These are phyloP conservation scores for Morone saxatilis DNA, from an alignment of 2,113 vertebrate genomes.

Conservation along the genomic window DNA sequence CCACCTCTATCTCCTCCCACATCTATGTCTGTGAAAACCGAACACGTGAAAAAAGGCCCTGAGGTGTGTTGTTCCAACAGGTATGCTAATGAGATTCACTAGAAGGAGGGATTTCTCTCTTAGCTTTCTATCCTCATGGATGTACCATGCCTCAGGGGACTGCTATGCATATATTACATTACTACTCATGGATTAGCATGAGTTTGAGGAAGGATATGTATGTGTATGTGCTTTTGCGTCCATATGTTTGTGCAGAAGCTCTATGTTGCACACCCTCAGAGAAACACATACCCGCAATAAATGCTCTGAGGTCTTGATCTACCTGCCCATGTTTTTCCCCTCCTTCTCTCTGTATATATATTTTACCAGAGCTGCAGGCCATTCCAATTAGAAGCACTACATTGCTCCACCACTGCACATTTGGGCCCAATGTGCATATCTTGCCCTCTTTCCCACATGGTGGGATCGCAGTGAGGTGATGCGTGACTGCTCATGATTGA, in stretches of 20 bases:
- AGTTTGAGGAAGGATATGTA: slow-evolving; percentile 6
- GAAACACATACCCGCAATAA: slow-evolving; percentile 14
- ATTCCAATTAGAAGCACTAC: slow-evolving; percentile 43
- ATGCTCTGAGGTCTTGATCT: slow-evolving; percentile 29
- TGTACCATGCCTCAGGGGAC: slow-evolving; percentile 47
- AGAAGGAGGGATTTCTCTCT: slow-evolving; percentile 54
- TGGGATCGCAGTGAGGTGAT: slow-evolving; percentile 43
- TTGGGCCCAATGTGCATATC: slow-evolving; percentile 41
- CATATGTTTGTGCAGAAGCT: background rate
- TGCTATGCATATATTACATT: slow-evolving; percentile 59
- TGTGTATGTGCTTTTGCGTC: slow-evolving; percentile 27
- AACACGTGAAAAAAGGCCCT: slow-evolving; percentile 21
- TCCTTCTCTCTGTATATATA: slow-evolving; percentile 14
- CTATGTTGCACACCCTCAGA: slow-evolving; percentile 11
- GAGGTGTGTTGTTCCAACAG: slow-evolving; percentile 42
- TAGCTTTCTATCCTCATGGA: slow-evolving; percentile 47
- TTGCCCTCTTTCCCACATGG: slow-evolving; percentile 47
- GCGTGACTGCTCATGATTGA: slow-evolving; percentile 72
- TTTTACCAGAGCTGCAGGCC: slow-evolving; percentile 36
- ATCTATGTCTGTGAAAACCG: slow-evolving; percentile 23
- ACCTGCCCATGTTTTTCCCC: slow-evolving; percentile 3
- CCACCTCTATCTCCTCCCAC: slow-evolving; percentile 12
- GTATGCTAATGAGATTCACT: slow-evolving; percentile 66
- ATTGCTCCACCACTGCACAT: slow-evolving; percentile 7
- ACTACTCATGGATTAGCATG: slow-evolving; percentile 46